Base-by-base conservation (phyloP, 2,797 vertebrate genomes). In the Sebastes paucispinis region DNA sequence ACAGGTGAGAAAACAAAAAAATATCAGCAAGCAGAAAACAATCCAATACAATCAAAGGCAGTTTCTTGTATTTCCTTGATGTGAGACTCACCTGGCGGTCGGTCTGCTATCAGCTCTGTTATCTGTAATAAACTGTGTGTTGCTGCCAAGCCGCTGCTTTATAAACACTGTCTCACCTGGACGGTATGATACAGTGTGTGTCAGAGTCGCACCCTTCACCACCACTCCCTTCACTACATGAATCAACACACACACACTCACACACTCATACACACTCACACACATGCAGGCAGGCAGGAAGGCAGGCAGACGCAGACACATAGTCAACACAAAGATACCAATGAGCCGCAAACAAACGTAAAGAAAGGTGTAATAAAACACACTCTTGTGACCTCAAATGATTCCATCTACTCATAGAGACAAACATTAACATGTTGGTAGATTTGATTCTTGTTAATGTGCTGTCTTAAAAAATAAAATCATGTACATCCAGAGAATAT, bases 171-270 rank as follows among this genome's bases (percentile, higher is more conserved):
- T 85, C 95, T 96, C 95, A 97, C 96, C 97, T 96, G 94, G 74
- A 69, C 82, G 78, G 87, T 87, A 86, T 91, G 93, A 96, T 91
- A 92, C 94, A 95, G 90, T 87, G 84, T 96, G 96, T 94, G 96
- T 97, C 97, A 97, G 96, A 94, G 79, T 86, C 96, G 94, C 97
- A 87, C 97, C 97, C 96, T 89, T 74, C 75, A 62, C 20, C 32
- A 62, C 90, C 94, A 87, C 94, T 86, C 94, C 95, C 91, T 90
- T 18, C 52, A 18, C 52, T 60, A 58, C 69, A 83, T 95, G 91
- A 94, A 94, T 93, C 91, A 93, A 91, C 87, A 80, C 65, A 85
- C 73, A 81, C 74, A 77, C 84, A 84, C 39, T 65, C 25, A 77
- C 85, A 83, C 39, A 66, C 29, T 6, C 29, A 75, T 84, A 84